Evolutionary conservation across 2,888 invertebrate species (phyloP).

Genomic region (Gibbula magus): DNA sequence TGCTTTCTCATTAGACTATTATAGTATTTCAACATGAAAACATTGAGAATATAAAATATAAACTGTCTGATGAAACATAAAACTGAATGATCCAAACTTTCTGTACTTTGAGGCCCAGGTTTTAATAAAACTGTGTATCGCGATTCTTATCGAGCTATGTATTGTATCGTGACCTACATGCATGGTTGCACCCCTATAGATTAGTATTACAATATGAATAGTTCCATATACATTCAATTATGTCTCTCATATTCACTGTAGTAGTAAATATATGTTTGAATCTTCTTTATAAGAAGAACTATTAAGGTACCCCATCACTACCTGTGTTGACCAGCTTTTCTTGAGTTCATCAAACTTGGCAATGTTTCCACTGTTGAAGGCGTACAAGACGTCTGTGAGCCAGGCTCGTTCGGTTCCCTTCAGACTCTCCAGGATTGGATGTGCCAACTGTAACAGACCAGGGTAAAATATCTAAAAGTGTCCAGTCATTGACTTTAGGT

Average conservation of each 20-base stretch:
- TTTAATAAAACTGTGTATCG: too few relatives aligned
- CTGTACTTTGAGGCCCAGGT: too few relatives aligned
- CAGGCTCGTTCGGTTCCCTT: slow-evolving; percentile 88
- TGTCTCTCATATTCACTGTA: neutral
- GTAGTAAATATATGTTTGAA: neutral
- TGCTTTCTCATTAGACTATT: too few relatives aligned
- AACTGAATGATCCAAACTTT: too few relatives aligned
- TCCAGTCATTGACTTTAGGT: too few relatives aligned
- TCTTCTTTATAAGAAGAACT: neutral
- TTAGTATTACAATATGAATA: neutral
- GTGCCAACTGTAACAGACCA: slow-evolving; percentile 83
- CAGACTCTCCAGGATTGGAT: slow-evolving; percentile 92
- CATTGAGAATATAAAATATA: too few relatives aligned
- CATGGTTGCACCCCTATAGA: too few relatives aligned
- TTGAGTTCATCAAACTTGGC: slow-evolving; percentile 80
- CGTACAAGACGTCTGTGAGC: slow-evolving; percentile 84
- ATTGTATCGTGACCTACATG: too few relatives aligned
- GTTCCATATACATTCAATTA: neutral
- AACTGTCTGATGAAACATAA: too few relatives aligned
- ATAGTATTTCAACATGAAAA: too few relatives aligned
- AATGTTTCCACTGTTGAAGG: slow-evolving; percentile 77
- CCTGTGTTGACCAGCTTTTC: slow-evolving; percentile 85
- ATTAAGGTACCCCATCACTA: slow-evolving; percentile 74
- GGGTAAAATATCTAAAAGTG: too few relatives aligned
- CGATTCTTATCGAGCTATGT: too few relatives aligned